phyloP scores from a whole-genome alignment of 2,888 invertebrate genomes.

The Hemicrepidius hirtus region DNA sequence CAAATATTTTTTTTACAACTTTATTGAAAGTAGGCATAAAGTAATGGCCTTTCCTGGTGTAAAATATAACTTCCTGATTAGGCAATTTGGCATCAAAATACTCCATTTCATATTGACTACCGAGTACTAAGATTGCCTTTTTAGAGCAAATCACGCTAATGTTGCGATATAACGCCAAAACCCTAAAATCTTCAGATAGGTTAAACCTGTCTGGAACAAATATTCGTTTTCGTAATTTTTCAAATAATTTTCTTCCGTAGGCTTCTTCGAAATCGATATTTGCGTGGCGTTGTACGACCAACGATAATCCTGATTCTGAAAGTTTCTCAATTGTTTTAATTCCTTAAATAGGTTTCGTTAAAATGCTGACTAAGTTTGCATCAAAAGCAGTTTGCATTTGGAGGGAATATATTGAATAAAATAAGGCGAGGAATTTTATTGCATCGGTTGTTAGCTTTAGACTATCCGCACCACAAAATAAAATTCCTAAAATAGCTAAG shows the following conservation, averaged over 20 bases:
- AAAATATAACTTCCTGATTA: neutral
- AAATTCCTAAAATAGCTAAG: neutral
- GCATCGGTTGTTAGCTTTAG: neutral
- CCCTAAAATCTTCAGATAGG: too few relatives aligned
- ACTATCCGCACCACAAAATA: neutral
- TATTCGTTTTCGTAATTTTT: too few relatives aligned
- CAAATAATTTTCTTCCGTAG: too few relatives aligned
- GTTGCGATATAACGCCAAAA: too few relatives aligned
- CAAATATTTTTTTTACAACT: neutral
- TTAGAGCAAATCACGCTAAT: neutral
- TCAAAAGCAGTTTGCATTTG: neutral
- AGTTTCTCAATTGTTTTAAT: neutral
- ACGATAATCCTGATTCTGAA: neutral
- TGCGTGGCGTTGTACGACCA: too few relatives aligned
- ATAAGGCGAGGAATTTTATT: neutral
- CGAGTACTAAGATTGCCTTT: neutral
- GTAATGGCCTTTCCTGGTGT: neutral
- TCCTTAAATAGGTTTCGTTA: neutral
- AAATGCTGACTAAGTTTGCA: too few relatives aligned
- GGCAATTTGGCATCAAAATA: neutral
- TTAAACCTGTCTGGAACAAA: too few relatives aligned
- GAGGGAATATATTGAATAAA: neutral
- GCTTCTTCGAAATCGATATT: too few relatives aligned
- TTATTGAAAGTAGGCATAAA: constrained; percentile 4
- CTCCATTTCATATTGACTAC: neutral